Evolutionary conservation across 2,888 invertebrate species (phyloP), one percentile per base, ranked within the genome.

Genomic region (Cosmia pyralina): DNA sequence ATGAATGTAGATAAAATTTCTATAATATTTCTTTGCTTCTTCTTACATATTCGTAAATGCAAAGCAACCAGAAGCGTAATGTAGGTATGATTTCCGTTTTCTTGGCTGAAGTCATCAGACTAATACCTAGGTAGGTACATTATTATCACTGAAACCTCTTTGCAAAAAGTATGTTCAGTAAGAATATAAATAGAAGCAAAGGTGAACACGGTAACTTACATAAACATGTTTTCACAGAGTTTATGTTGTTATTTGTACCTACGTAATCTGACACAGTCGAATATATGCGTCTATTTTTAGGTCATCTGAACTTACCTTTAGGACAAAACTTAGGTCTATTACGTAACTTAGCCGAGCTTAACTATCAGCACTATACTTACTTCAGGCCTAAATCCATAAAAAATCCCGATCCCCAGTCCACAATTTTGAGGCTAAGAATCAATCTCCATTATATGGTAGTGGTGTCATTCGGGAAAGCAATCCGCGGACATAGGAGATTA

Each of bases 401-500:
- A 64, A 34, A 38, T n/a, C 77, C 64, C 64, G 53, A 71, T 60
- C 58, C 58, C 28, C 68, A 60, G 44, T 52, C 73, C 52, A 75
- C 71, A 72, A 64, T 72, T 75, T 82, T 75, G 79, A 84, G 74
- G 60, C 72, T 75, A 74, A 83, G 81, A 87, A 86, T 87, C 88
- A 85, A 87, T 88, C 86, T 84, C 84, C 87, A 88, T 88, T 87
- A 87, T 71, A 65, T 62, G 48, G 72, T 66, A 78, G 83, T 78
- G 75, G 75, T 78, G 88, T 89, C 88, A 85, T 88, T 88, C 86
- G 77, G 78, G 79, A 83, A 84, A 79, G 88, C 87, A 79, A 89
- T 90, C 87, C 85, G 81, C 87, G 88, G 85, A 83, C 87, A 82
- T 81, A 74, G 85, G 86, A 86, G 87, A 90, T 91, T 89, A 90